These are phyloP conservation scores for Acrocephalus scirpaceus DNA, from an alignment of 2,797 vertebrate species.

Conservation along the genomic window DNA sequence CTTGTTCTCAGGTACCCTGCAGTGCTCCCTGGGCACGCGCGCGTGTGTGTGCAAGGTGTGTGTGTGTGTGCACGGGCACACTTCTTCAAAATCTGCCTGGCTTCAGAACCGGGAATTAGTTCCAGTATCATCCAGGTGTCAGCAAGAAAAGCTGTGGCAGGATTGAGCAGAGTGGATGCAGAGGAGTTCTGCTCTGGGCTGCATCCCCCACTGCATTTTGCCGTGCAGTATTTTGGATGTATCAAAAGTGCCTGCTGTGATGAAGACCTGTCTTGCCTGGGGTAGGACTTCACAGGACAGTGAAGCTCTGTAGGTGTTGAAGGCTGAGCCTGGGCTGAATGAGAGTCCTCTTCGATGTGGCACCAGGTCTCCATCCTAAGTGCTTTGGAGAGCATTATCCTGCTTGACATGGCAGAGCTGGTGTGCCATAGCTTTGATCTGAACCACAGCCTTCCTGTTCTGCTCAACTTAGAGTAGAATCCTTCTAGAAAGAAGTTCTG, in stretches of 20 bases:
- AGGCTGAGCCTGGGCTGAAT: neutral
- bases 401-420: neutral
- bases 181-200: neutral
- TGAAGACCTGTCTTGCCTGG: neutral
- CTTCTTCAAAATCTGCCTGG: neutral
- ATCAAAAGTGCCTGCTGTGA: neutral
- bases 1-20: constrained; percentile 86
- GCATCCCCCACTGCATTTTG: neutral
- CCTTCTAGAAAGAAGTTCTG: neutral
- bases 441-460: neutral
- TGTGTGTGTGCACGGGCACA: constrained; percentile 30
- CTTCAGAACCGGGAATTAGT: neutral
- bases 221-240: neutral
- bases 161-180: neutral
- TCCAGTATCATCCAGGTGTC: neutral
- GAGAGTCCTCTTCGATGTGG: neutral
- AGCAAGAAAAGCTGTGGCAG: neutral
- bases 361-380: neutral
- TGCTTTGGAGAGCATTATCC: neutral
- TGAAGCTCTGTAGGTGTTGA: neutral
- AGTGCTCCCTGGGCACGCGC: constrained; percentile 1
- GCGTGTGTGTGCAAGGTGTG: constrained; percentile 23
- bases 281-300: neutral
- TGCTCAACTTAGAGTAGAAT: neutral
- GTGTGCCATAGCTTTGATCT: neutral